Conservation (phyloP, 2,888 invertebrate species). For the Drosophila borborema region DNA sequence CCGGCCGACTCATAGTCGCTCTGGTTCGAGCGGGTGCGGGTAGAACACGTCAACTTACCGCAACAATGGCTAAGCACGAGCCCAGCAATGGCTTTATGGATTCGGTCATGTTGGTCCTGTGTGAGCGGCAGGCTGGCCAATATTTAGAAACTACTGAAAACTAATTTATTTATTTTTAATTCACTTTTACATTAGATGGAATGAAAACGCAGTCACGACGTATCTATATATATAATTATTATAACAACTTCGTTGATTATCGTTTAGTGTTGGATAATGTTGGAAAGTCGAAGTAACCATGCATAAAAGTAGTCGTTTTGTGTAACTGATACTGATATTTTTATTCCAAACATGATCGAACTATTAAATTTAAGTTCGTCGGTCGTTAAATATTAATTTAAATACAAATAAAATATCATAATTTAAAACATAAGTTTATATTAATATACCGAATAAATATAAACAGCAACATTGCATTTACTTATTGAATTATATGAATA, state of each 20-base stretch:
- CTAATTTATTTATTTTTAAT: conserved; percentile 41
- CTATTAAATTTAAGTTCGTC: background rate
- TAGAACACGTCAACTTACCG: conserved; percentile 77
- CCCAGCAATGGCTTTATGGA: conserved; percentile 57
- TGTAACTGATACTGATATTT: background rate
- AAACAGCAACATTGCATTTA: background rate
- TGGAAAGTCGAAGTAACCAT: background rate
- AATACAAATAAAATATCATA: background rate
- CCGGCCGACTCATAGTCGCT: conserved; percentile 13
- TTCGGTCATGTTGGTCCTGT: conserved; percentile 52
- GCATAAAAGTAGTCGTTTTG: background rate
- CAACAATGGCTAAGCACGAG: conserved; percentile 67
- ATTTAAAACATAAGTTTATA: background rate
- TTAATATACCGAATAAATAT: background rate
- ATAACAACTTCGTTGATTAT: conserved; percentile 60
- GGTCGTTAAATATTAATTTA: background rate
- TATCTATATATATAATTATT: conserved; percentile 62
- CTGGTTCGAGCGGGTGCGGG: conserved; percentile 35
- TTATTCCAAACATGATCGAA: background rate
- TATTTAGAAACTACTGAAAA: conserved; percentile 40
- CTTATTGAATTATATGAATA: background rate
- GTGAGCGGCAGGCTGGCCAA: conserved; percentile 48
- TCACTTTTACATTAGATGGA: conserved; percentile 69
- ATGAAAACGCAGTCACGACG: conserved; percentile 61
- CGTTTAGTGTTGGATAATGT: conserved; percentile 42